Conservation (phyloP, 2,113 vertebrate genomes). For the Xerus inauris region DNA sequence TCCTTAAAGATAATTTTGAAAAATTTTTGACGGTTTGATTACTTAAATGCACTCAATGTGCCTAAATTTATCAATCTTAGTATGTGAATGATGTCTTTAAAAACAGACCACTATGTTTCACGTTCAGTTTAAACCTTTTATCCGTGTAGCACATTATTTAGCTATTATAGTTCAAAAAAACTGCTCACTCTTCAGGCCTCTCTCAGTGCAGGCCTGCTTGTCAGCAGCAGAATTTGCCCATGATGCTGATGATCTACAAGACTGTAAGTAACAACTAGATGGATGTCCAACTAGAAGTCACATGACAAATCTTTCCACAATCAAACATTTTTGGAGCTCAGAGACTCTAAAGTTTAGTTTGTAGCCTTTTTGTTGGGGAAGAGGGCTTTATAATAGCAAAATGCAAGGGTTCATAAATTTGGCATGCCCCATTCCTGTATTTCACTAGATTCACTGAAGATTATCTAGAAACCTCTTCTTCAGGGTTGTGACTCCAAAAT, state of each 20-base stretch:
- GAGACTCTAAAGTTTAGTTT: not conserved
- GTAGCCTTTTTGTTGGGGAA: not conserved
- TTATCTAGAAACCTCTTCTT: not conserved
- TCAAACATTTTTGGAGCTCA: not conserved
- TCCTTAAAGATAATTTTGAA: slow-evolving; percentile 42
- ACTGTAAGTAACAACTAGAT: not conserved
- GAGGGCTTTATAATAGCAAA: not conserved
- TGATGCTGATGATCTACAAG: not conserved
- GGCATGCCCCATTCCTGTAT: not conserved
- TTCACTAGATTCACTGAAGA: not conserved
- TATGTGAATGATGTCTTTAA: not conserved
- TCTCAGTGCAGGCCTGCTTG: not conserved
- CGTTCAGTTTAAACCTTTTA: not conserved
- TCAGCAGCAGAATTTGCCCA: not conserved
- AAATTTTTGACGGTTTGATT: not conserved
- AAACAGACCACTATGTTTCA: too few species aligned
- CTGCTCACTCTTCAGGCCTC: not conserved
- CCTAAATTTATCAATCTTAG: not conserved
- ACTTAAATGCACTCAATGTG: not conserved
- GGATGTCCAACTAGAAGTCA: slow-evolving; percentile 27
- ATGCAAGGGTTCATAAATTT: slow-evolving; percentile 10
- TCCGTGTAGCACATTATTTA: not conserved
- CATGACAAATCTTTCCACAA: not conserved
- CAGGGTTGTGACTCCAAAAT: not conserved
- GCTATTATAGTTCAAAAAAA: not conserved